Evolutionary conservation across 2,888 invertebrate species (phyloP), one percentile per base, ranked within the genome.

Genomic region (Hartigia nigra): DNA sequence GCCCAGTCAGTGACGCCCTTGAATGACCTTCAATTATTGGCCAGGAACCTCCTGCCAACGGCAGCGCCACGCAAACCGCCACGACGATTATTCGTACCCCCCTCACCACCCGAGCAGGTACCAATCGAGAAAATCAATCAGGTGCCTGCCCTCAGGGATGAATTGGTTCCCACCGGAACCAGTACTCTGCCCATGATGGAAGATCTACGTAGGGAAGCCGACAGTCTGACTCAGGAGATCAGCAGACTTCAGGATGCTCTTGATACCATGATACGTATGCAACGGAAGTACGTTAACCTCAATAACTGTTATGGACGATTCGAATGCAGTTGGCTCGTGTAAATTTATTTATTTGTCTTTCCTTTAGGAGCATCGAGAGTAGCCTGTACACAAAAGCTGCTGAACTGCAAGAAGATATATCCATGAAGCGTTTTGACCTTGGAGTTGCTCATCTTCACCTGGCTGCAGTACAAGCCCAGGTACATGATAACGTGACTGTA

Each of bases 371-470:
- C 85, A 89, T 91, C 83, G 98, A 98, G 91, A 95, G 95, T 83
- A 95, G 95, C 89, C 93, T 97, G 80, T 97, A 95, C 92, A 97
- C 96, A 92, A 98, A 98, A 94, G 98, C 97, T 86, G 98, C 98
- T 92, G 98, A 98, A 92, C 94, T 98, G 79, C 97, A 98, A 93
- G 98, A 98, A 92, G 98, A 98, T 88, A 96, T 98, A 91, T 97
- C 98, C 83, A 94, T 97, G 93, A 98, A 98, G 92, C 95, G 97
- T 89, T 98, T 98, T 92, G 98, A 98, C 93, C 95, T 98, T 86
- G 95, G 97, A 84, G 96, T 98, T 77, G 97, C 98, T 75, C 97
- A 97, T 91, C 94, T 98, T 82, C 98, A 98, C 92, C 94, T 98
- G 82, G 96, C 97, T 77, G 97, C 98, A 80, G 95, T 98, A 78